phyloP scores from a whole-genome alignment of 2,888 invertebrate species.

The Antheraea yamamai region DNA sequence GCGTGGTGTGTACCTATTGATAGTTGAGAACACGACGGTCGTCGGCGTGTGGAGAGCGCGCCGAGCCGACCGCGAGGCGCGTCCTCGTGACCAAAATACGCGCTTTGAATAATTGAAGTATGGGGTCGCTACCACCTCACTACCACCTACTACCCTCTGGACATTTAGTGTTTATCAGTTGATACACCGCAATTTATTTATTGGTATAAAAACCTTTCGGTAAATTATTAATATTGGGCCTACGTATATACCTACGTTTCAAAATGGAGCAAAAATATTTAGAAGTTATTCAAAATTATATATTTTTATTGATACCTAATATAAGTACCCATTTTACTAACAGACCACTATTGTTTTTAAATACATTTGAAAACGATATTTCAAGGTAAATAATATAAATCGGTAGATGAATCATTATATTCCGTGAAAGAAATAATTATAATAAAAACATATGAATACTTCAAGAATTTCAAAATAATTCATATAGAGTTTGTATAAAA shows the following conservation, averaged over 20 bases:
- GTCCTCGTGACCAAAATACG: conserved; percentile 79
- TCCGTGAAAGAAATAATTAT: not conserved
- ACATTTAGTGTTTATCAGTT: conserved; percentile 60
- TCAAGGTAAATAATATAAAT: not conserved
- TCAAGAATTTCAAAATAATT: not conserved
- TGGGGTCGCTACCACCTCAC: conserved; percentile 46
- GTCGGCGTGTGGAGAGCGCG: conserved; percentile 35
- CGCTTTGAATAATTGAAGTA: conserved; percentile 73
- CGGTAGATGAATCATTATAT: not conserved
- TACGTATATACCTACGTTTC: not conserved
- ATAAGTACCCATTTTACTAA: not conserved
- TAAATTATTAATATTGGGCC: conserved; percentile 5
- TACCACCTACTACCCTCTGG: conserved; percentile 36
- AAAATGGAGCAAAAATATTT: not conserved
- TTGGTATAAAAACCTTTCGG: conserved; percentile 27
- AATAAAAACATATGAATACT: not conserved
- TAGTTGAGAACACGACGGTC: conserved; percentile 43
- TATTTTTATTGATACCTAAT: not conserved
- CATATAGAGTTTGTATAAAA: not conserved
- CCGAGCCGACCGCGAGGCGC: conserved; percentile 34
- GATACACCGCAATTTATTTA: conserved; percentile 41
- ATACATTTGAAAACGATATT: not conserved
- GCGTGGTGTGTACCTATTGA: conserved; percentile 40
- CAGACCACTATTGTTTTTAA: not conserved
- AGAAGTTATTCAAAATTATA: not conserved